Percentiles rank a stretch among this genome's conserved stretches.
These are phyloP conservation scores for Zaprionus lachaisei DNA, from an alignment of 1,140 invertebrate genomes.

Conservation along the genomic window DNA sequence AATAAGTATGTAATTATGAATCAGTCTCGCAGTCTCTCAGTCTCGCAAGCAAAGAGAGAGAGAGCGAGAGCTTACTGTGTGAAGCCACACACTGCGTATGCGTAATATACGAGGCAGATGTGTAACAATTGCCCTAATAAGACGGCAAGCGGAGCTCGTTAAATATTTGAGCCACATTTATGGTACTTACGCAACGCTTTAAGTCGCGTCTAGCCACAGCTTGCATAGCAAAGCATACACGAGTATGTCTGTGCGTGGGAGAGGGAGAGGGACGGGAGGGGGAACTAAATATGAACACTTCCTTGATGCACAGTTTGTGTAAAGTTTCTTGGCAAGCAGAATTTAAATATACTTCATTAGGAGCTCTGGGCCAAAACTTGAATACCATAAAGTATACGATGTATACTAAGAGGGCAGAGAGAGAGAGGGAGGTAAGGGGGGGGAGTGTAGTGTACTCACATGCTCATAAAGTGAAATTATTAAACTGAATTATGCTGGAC, in stretches of 20 bases:
- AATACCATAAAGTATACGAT: neutral
- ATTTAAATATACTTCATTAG: constrained; percentile 78
- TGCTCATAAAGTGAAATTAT: constrained; percentile 39
- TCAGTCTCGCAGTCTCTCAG: constrained; percentile 13
- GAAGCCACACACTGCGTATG: constrained; percentile 42
- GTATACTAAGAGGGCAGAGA: neutral
- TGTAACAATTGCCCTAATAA: constrained; percentile 45
- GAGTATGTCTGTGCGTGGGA: neutral
- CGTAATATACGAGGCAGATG: constrained; percentile 26
- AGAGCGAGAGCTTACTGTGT: constrained; percentile 17
- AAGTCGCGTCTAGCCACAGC: constrained; percentile 32
- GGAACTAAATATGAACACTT: constrained; percentile 9
- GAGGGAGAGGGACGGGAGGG: too few relatives aligned
- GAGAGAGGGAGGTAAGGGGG: too few relatives aligned
- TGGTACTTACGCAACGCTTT: constrained; percentile 38
- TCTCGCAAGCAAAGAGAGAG: too few relatives aligned
- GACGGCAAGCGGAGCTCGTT: constrained; percentile 26
- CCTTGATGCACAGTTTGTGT: constrained; percentile 27
- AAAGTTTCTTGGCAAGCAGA: constrained; percentile 54
- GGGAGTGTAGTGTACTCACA: constrained; percentile 49
- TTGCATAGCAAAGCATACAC: constrained; percentile 11
- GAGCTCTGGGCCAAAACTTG: constrained; percentile 22
- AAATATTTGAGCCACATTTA: constrained; percentile 51
- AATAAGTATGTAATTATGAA: constrained; percentile 53
- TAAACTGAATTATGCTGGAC: constrained; percentile 56